Base-by-base conservation (phyloP, 2,113 vertebrate species). In the Cottus gobio region DNA sequence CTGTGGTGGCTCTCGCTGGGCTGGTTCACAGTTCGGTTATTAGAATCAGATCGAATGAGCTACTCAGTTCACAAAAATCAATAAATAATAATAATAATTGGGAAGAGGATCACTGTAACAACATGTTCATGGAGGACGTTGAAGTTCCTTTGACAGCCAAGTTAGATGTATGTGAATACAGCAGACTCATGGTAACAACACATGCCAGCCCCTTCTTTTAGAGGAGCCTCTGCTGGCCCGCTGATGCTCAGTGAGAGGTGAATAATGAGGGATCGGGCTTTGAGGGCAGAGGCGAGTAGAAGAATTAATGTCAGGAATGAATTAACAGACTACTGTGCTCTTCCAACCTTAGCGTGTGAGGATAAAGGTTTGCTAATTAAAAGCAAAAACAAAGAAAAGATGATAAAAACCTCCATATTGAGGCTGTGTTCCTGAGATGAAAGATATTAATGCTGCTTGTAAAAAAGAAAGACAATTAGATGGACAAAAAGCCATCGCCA, bases 301-400 rank as follows among this genome's bases (percentile, higher is more conserved):
- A 65, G 67, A 85, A 86, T 85, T 76, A 77, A 84, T 81, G 77
- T 80, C 80, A 83, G 63, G 65, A 71, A 70, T 75, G 75, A 85
- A 79, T 87, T 78, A 65, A 86, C 72, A 50, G 77, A 85, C 73
- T 28, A 26, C 37, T 65, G 56, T 52, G 68, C 78, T 77, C 75
- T 48, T 72, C 62, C 56, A 77, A 11, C 52, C 68, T 66, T 34
- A 42, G 46, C 5, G 69, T 18, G 18, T 13, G 56, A 67, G 58
- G 85, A 85, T 71, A 75, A 82, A 60, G 31, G 71, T 75, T 58
- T 54, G 67, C 86, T 90, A 90, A 93, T 93, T 91, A 90, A 92
- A 82, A 87, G 79, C 71, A 69, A 87, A 44, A 90, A 90, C 86
- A 91, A 89, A 90, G 82, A 61, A 77, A 76, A 69, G 37, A 86